phyloP scores from a whole-genome alignment of 2,797 vertebrate genomes.

The Pangasius krempfi region DNA sequence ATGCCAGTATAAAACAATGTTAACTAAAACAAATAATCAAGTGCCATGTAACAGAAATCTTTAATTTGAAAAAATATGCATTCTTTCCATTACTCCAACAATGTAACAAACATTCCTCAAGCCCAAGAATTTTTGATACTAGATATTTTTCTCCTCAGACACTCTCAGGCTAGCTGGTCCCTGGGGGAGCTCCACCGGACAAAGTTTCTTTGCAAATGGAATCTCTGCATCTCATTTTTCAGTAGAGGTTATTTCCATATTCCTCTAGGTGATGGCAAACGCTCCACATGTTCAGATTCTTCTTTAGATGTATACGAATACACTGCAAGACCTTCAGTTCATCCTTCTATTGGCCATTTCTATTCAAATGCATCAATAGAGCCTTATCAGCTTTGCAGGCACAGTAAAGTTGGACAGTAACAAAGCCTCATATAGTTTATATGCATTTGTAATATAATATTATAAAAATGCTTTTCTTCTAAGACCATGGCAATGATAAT shows the following conservation, averaged over 20 bases:
- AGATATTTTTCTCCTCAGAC: slow-evolving; percentile 20
- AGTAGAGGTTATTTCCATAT: slow-evolving; percentile 29
- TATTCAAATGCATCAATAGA: neutral
- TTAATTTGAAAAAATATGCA: neutral
- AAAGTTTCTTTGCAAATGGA: slow-evolving; percentile 46
- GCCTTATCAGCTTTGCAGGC: neutral
- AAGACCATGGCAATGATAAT: neutral
- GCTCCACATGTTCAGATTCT: slow-evolving; percentile 20
- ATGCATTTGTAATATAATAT: neutral
- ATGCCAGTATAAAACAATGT: neutral
- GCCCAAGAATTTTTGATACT: slow-evolving; percentile 16
- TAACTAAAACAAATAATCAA: neutral
- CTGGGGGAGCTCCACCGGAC: slow-evolving; percentile 22
- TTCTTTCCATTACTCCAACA: neutral
- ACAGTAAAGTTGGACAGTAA: neutral
- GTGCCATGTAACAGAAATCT: neutral
- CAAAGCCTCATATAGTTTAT: neutral
- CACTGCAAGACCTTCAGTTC: slow-evolving; percentile 18
- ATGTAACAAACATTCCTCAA: neutral
- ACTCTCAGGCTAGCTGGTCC: slow-evolving; percentile 9
- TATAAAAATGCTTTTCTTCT: neutral
- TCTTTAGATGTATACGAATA: slow-evolving; percentile 36
- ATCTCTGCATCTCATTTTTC: slow-evolving; percentile 46
- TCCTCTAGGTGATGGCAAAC: slow-evolving; percentile 35
- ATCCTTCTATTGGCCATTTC: slow-evolving; percentile 24